A percentile compares a stretch with the other conserved stretches of the same genome.
Conservation (phyloP, 2,113 vertebrate genomes). For the Micromys minutus region DNA sequence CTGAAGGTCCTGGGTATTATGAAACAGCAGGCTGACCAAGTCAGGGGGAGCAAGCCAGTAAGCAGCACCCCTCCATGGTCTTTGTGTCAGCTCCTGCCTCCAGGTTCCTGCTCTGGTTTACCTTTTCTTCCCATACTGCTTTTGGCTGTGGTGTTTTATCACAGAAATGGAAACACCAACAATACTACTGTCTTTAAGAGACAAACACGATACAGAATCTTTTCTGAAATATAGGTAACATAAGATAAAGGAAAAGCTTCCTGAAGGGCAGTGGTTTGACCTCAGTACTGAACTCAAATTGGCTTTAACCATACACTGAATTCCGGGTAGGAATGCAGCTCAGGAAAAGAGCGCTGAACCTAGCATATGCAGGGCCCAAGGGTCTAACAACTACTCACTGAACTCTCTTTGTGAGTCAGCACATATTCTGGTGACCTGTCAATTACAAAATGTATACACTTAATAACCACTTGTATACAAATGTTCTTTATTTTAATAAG, state of each 20-base stretch:
- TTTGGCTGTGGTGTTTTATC: background rate
- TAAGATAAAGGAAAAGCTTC: background rate
- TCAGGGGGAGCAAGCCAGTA: background rate
- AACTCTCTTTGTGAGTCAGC: constrained; percentile 25
- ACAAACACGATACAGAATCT: background rate
- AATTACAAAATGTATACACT: background rate
- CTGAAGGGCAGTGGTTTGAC: background rate
- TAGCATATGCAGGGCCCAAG: background rate
- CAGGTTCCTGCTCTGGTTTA: background rate
- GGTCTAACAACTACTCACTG: background rate
- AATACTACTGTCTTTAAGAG: background rate
- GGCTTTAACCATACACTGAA: background rate
- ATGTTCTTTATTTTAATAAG: background rate
- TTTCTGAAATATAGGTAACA: constrained; percentile 13
- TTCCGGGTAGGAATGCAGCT: background rate
- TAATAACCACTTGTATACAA: background rate
- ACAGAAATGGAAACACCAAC: background rate
- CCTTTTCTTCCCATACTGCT: background rate
- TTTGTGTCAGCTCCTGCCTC: background rate
- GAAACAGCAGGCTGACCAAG: background rate
- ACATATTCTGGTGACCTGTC: constrained; percentile 14
- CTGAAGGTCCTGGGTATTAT: background rate
- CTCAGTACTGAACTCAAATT: background rate
- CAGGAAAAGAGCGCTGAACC: background rate
- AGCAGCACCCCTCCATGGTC: background rate